Base-by-base conservation (phyloP, 2,888 invertebrate species). In the Drosophila monieri region DNA sequence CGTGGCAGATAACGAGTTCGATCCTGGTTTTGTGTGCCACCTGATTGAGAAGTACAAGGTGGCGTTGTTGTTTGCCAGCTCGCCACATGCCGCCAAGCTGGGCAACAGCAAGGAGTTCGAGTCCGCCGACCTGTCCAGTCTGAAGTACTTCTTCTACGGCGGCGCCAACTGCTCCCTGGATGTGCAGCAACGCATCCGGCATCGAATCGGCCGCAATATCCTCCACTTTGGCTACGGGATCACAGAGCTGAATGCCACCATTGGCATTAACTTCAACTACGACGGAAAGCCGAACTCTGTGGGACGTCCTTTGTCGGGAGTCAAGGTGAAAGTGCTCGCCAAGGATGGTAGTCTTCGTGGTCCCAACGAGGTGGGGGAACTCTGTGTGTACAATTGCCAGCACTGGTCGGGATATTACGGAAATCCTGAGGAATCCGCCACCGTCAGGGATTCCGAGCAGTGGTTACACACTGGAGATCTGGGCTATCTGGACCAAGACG, bases 381-480 rank as follows among this genome's bases (percentile, higher is more conserved):
- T 90, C 39, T 60, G 78, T 14, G 62, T 79, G 1, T 53, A 78
- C 12, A 73, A 64, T 1, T 60, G 60, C 3, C 70, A 68, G 23
- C 21, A 56, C 4, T 88, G 88, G 85, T 62, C 72, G 39, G 89
- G 90, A 3, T 90, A 90, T 56, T 87, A 83, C 51, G 72, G 74
- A 4, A 85, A 88, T 59, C 69, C 70, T 0, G 70, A 70, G 12
- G 86, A 80, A 47, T 77, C 87, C 4, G 64, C 65, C 23, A 56
- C 59, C 2, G 73, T 77, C 8, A 66, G 75, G 3, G 88, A 89
- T 55, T 58, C 49, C 10, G 78, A 90, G 25, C 85, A 81, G 15
- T 90, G 88, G 89, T 71, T 84, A 9, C 80, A 80, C 23, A 80
- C 89, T 0, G 90, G 89, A n/a, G 90, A 90, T 62, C 43, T 89